Base-by-base conservation (phyloP, 2,113 vertebrate genomes). In the Oceanodroma tethys region DNA sequence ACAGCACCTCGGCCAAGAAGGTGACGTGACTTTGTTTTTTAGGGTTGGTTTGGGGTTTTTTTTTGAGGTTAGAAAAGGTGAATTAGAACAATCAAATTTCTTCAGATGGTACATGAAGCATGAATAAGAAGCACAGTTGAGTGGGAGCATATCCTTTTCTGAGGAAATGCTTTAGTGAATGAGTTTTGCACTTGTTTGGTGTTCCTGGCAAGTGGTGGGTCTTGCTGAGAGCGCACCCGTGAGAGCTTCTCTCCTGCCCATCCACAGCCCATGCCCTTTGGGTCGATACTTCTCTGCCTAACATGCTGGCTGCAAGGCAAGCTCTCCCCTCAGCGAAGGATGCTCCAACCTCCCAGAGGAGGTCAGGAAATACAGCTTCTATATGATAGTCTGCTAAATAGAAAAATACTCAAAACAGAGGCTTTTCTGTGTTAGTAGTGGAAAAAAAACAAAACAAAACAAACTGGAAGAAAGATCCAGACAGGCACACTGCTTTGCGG, bases 201-300 rank as follows among this genome's bases (percentile, higher is more conserved):
- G 0, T 38, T 74, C 60, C 60, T 88, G 60, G 20, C 58, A 81
- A 73, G 68, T 38, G 22, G 13, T 62, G 72, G 55, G 47, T 85
- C 71, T 88, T 76, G 50, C 67, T 76, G 19, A 71, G 63, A 62
- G 40, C 0, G 0, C 16, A 82, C 30, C 27, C 1, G 0, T 34
- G 74, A 68, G 48, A 85, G 5, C 22, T 43, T 38, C 27, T 59
- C 26, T 73, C 67, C 34, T 53, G 7, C 22, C 27, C 27, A 47
- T 22, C 42, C 30, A 36, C 52, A 92, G 34, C 30, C 63, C 0
- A 0, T 48, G 70, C 52, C 52, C 68, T 89, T 70, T 48, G 65
- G 55, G 86, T 88, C 2, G 0, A 53, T 73, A 71, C 27, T 38
- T 90, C 50, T 80, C n/a, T 78, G 73, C 72, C 59, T 91, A 74